Percentiles rank a stretch among this genome's conserved stretches.
These are phyloP conservation scores for Spea multiplicata DNA, from an alignment of 2,113 vertebrate species.

Conservation along the genomic window DNA sequence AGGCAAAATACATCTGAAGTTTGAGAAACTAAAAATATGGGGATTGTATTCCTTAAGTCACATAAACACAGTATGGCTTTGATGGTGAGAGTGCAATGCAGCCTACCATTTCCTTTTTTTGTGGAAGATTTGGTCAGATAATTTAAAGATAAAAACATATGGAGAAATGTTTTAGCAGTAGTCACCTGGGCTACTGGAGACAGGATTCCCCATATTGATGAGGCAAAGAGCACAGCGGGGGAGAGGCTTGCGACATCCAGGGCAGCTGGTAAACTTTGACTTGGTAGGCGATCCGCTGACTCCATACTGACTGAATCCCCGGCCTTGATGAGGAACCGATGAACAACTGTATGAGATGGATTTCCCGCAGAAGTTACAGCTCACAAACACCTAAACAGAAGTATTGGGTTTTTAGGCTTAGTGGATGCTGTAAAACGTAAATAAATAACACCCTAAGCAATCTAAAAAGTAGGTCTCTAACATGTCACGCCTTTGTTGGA, in stretches of 20 bases:
- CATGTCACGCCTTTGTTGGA: no score
- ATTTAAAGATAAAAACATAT: not conserved
- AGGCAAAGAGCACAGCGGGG: slow-evolving; percentile 96
- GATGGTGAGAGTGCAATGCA: no score
- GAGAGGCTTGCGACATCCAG: slow-evolving; percentile 94
- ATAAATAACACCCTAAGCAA: no score
- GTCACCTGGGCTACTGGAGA: slow-evolving; percentile 90
- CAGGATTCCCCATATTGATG: slow-evolving; percentile 98
- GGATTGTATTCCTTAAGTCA: no score
- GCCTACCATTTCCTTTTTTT: no score
- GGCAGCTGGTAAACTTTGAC: slow-evolving; percentile 97
- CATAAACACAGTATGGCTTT: no score
- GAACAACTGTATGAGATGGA: slow-evolving; percentile 98
- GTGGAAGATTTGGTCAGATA: not conserved
- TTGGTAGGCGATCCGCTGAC: slow-evolving; percentile 96
- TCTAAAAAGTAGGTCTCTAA: no score
- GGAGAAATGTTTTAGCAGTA: not conserved
- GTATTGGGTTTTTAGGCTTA: slow-evolving; percentile 20
- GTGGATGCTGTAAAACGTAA: no score
- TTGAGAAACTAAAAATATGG: no score
- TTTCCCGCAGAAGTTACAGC: slow-evolving; percentile 98
- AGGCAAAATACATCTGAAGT: no score
- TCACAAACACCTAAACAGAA: slow-evolving; percentile 88
- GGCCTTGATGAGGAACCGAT: slow-evolving; percentile 89
- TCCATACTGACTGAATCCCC: slow-evolving; percentile 96